Percentiles rank a stretch among this genome's conserved stretches.
These are phyloP conservation scores for Schizopygopsis pylzovi DNA, from an alignment of 2,797 vertebrate species.

Conservation along the genomic window DNA sequence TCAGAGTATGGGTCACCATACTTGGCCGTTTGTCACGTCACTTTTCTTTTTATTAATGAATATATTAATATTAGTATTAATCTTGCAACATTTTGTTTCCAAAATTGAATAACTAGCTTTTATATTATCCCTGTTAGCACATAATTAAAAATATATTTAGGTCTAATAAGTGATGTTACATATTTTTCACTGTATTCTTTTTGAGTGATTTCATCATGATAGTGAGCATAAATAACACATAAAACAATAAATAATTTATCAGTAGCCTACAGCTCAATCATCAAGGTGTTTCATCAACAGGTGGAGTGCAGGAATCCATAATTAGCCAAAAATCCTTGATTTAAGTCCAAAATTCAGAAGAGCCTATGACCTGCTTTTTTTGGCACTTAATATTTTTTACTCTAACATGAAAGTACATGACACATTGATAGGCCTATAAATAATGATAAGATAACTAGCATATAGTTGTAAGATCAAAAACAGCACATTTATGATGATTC, in stretches of 20 bases:
- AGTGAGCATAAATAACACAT: background rate
- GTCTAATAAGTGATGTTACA: background rate
- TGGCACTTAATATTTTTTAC: background rate
- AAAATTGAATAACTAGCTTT: background rate
- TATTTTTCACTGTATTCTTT: background rate
- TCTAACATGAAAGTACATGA: conserved; percentile 34
- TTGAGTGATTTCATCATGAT: conserved; percentile 19
- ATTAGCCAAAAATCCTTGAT: conserved; percentile 15
- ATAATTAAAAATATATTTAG: background rate
- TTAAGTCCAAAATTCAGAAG: conserved; percentile 11
- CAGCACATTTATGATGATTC: background rate
- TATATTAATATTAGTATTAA: background rate
- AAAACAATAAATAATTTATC: conserved; percentile 1
- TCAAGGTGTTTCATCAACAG: conserved; percentile 7
- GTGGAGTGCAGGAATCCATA: conserved; percentile 24
- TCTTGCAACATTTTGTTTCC: background rate
- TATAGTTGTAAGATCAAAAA: background rate
- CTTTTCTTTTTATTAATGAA: too few species aligned
- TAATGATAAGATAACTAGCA: background rate
- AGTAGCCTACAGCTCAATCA: conserved; percentile 16
- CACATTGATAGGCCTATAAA: conserved; percentile 35
- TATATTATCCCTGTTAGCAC: background rate
- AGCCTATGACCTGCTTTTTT: conserved; percentile 2
- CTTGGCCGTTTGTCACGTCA: too few species aligned
- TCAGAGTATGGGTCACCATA: too few species aligned